Evolutionary conservation across 1,140 invertebrate species (phyloP).

Genomic region (Euglossa dilemma): DNA sequence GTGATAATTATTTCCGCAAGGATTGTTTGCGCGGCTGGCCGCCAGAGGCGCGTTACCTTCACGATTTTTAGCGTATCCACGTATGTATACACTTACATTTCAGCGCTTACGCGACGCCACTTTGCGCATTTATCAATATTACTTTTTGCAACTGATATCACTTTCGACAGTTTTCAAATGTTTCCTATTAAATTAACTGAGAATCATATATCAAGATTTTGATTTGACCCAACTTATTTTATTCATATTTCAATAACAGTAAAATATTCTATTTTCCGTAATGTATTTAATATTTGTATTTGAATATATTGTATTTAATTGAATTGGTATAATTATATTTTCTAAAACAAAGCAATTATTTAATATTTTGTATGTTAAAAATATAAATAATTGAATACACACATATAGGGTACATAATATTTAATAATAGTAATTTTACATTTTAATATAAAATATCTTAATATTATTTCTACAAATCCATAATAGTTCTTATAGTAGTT

Average conservation of each 20-base stretch:
- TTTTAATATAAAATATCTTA: not conserved
- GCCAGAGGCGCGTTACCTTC: conserved; percentile 72
- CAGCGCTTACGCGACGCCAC: conserved; percentile 66
- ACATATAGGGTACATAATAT: not conserved
- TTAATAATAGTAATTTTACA: not conserved
- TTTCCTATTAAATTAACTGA: not conserved
- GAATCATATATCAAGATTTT: not conserved
- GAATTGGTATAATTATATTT: not conserved
- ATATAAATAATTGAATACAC: not conserved
- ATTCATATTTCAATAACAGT: not conserved
- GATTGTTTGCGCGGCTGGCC: conserved; percentile 68
- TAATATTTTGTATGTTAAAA: not conserved
- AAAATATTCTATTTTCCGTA: not conserved
- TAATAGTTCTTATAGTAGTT: not conserved
- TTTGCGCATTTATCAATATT: conserved; percentile 72
- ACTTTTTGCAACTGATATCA: conserved; percentile 63
- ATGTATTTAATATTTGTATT: not conserved
- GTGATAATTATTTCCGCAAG: conserved; percentile 79
- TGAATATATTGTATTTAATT: not conserved
- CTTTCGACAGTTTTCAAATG: not conserved
- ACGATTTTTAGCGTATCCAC: conserved; percentile 48
- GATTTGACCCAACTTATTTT: not conserved
- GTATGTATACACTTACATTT: conserved; percentile 24
- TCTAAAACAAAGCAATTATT: not conserved
- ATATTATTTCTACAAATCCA: not conserved